These are phyloP conservation scores for Vanessa cardui DNA, from an alignment of 2,888 invertebrate genomes.

Conservation along the genomic window DNA sequence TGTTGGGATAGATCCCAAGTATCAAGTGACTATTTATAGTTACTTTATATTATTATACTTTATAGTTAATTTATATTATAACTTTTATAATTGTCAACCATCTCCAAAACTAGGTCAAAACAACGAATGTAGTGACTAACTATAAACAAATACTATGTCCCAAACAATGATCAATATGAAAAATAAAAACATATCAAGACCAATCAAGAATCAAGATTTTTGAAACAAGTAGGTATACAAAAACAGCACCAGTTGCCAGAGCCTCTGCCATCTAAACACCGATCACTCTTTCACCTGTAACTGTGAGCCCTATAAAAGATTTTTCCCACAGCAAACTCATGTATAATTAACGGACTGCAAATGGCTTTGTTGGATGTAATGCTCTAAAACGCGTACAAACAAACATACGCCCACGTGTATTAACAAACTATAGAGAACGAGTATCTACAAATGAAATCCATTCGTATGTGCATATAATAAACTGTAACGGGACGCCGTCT, in stretches of 20 bases:
- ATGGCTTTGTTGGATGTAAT: conserved; percentile 37
- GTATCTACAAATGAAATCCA: background rate
- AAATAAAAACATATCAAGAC: too few relatives aligned
- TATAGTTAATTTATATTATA: too few relatives aligned
- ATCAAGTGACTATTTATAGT: too few relatives aligned
- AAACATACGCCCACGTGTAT: conserved; percentile 36
- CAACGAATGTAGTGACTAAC: too few relatives aligned
- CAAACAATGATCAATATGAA: too few relatives aligned
- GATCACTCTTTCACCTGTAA: conserved; percentile 1
- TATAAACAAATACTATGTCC: too few relatives aligned
- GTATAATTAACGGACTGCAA: conserved; percentile 49
- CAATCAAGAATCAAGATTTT: too few relatives aligned
- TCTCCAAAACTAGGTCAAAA: too few relatives aligned
- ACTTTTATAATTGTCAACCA: too few relatives aligned
- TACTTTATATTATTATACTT: too few relatives aligned
- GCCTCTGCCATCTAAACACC: background rate
- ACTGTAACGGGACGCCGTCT: background rate
- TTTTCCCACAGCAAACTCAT: conserved; percentile 47
- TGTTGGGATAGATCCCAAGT: too few relatives aligned
- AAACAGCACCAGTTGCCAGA: background rate
- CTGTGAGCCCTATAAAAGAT: conserved; percentile 10
- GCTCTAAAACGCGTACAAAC: conserved; percentile 48
- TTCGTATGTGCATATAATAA: background rate
- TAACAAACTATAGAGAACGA: background rate
- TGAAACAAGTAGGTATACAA: too few relatives aligned